These are phyloP conservation scores for Pristionchus maxplancki DNA, from an alignment of 2,888 invertebrate genomes.

Conservation along the genomic window DNA sequence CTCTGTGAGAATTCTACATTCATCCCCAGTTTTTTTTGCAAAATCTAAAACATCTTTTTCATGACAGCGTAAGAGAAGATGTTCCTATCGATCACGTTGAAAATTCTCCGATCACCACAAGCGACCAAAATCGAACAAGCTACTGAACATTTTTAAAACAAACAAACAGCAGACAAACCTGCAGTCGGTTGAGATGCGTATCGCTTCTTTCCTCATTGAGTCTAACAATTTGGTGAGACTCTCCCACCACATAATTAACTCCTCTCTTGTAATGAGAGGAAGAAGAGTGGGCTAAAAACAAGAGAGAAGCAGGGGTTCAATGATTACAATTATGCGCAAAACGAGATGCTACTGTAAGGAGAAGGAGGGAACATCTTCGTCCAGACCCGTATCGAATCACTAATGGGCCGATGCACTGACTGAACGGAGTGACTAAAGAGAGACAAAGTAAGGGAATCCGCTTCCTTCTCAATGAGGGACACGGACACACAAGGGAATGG, in stretches of 20 bases:
- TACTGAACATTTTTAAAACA: not conserved
- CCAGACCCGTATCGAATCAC: not conserved
- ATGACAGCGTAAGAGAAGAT: too few relatives aligned
- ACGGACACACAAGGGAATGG: constrained; percentile 21
- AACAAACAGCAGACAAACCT: not conserved
- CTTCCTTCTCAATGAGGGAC: not conserved
- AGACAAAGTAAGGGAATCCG: constrained; percentile 25
- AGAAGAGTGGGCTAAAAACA: constrained; percentile 30
- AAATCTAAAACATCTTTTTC: too few relatives aligned
- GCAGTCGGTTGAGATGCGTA: not conserved
- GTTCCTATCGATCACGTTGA: too few relatives aligned
- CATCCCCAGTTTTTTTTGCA: not conserved
- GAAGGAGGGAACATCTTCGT: not conserved
- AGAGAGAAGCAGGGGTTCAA: not conserved
- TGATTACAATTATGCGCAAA: not conserved
- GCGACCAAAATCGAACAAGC: not conserved
- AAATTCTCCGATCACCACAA: too few relatives aligned
- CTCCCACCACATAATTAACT: constrained; percentile 46
- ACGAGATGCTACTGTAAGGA: not conserved
- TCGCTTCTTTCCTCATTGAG: constrained; percentile 30
- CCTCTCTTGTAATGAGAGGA: constrained; percentile 15
- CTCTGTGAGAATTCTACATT: not conserved
- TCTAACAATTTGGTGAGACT: constrained; percentile 42
- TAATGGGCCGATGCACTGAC: not conserved
- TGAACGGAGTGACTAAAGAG: not conserved